Conservation (phyloP, 2,113 vertebrate genomes). For the Potamarius usumacintae region DNA sequence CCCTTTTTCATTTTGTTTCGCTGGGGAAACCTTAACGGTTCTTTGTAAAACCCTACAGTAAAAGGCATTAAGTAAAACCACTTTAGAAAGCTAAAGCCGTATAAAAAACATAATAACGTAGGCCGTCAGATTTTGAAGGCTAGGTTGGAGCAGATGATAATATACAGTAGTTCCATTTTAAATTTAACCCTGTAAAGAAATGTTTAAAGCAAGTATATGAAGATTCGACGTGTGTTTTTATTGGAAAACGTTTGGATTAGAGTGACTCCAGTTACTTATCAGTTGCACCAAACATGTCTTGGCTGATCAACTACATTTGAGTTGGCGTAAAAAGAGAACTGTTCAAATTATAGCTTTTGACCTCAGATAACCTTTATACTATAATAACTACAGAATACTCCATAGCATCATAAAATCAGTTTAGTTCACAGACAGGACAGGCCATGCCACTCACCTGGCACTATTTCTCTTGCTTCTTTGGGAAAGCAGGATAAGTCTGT, state of each 20-base stretch:
- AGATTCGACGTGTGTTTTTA: not conserved
- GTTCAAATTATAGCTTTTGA: not conserved
- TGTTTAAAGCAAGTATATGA: not conserved
- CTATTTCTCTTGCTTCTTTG: not conserved
- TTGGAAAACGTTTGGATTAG: not conserved
- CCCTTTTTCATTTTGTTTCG: not conserved
- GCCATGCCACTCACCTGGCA: constrained; percentile 26
- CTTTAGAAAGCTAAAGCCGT: not conserved
- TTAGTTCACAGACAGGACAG: not conserved
- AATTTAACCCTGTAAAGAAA: not conserved
- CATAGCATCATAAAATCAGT: not conserved
- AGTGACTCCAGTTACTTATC: not conserved
- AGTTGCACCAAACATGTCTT: not conserved
- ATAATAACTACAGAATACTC: not conserved
- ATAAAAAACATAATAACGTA: not conserved
- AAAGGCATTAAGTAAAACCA: not conserved
- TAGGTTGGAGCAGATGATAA: not conserved
- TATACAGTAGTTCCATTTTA: not conserved
- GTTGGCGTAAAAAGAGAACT: not conserved
- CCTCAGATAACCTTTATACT: not conserved
- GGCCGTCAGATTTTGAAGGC: too few relatives aligned
- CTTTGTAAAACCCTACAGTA: not conserved
- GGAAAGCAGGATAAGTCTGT: not conserved
- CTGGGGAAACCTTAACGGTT: not conserved
- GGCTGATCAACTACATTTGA: not conserved